These are phyloP conservation scores for Nemapogon koenigi DNA, from an alignment of 2,888 invertebrate genomes.

Conservation along the genomic window DNA sequence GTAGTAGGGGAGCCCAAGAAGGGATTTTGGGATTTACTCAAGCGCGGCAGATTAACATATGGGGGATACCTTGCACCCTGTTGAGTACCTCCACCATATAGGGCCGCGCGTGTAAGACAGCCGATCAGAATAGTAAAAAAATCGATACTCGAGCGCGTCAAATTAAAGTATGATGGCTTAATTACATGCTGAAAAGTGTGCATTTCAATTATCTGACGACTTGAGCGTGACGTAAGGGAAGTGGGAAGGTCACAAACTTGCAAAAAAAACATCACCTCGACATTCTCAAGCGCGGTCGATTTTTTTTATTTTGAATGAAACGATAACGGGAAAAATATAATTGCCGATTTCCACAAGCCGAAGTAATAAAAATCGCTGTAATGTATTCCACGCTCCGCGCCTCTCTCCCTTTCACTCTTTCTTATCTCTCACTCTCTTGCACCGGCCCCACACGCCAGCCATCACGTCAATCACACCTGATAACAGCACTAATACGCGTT, in stretches of 20 bases:
- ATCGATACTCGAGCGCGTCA: constrained; percentile 11
- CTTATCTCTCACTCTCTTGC: too few relatives aligned
- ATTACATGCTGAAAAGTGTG: constrained; percentile 12
- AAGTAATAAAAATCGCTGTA: too few relatives aligned
- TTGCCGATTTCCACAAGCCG: too few relatives aligned
- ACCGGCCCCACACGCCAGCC: too few relatives aligned
- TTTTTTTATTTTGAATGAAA: constrained; percentile 12
- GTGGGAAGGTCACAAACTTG: constrained; percentile 11
- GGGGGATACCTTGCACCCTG: constrained; percentile 9
- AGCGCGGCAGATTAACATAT: constrained; percentile 9
- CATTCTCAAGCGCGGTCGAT: constrained; percentile 10
- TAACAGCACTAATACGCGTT: too few relatives aligned
- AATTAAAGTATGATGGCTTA: constrained; percentile 12
- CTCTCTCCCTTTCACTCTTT: too few relatives aligned
- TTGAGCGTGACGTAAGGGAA: constrained; percentile 8
- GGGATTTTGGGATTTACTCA: constrained; percentile 9
- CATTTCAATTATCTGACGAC: constrained; percentile 12
- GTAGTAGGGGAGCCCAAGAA: constrained; percentile 8
- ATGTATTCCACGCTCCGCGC: too few relatives aligned
- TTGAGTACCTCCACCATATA: constrained; percentile 9
- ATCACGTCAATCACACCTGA: too few relatives aligned
- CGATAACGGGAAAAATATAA: constrained; percentile 7
- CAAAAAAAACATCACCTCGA: constrained; percentile 12
- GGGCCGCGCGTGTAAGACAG: constrained; percentile 6
- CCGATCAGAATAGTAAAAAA: constrained; percentile 13